Evolutionary conservation across 2,797 vertebrate genomes (phyloP).

Genomic region (Taenioides sp.): DNA sequence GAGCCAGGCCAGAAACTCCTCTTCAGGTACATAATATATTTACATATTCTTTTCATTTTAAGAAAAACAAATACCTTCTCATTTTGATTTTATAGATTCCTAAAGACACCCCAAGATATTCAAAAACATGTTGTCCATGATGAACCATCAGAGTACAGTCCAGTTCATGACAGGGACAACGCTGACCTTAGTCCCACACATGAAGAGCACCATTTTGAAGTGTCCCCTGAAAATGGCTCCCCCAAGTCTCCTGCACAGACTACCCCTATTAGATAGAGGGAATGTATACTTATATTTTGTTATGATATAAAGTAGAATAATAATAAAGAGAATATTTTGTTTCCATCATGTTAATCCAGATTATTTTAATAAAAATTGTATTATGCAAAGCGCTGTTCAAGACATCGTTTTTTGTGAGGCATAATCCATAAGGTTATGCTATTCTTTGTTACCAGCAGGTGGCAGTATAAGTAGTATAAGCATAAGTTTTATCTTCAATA

Average conservation of each 20-base stretch:
- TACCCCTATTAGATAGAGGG: conserved; percentile 37
- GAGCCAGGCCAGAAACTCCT: conserved; percentile 89
- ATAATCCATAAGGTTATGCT: neutral
- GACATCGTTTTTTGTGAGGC: neutral
- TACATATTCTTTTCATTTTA: neutral
- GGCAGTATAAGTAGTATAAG: conserved; percentile 22
- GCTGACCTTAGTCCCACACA: conserved; percentile 42
- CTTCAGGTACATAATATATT: conserved; percentile 79
- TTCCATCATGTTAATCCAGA: neutral
- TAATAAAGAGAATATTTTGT: neutral
- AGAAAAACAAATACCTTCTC: conserved; percentile 2
- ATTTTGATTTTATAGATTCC: conserved; percentile 74
- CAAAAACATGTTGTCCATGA: conserved; percentile 66
- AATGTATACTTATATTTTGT: too few species aligned
- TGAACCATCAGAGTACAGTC: conserved; percentile 63
- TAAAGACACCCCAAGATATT: conserved; percentile 84
- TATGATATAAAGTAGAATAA: neutral
- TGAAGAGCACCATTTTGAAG: conserved; percentile 73
- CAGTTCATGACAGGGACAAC: conserved; percentile 40
- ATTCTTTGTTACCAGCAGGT: conserved; percentile 16
- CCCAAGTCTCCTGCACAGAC: conserved; percentile 37
- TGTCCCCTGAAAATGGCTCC: conserved; percentile 69
- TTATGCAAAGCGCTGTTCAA: neutral
- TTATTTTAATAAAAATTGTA: neutral
- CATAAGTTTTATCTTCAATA: neutral